phyloP scores from a whole-genome alignment of 2,113 vertebrate species.

The Rynchops niger region DNA sequence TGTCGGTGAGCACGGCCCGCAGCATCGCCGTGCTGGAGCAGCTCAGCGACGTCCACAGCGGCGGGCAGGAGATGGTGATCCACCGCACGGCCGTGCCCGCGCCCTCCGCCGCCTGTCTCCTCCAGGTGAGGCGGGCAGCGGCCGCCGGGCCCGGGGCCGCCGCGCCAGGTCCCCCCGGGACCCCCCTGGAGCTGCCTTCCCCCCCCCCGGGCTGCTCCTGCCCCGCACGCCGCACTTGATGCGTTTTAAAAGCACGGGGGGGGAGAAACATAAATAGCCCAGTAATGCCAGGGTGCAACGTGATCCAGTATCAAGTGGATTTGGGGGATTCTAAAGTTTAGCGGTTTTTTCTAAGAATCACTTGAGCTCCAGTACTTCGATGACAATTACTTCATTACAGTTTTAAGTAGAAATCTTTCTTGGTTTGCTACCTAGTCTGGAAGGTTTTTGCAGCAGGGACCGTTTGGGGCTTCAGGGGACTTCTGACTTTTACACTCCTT shows the following conservation, averaged over 20 bases:
- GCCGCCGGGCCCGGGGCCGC: neutral
- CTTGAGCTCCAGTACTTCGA: neutral
- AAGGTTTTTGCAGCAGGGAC: neutral
- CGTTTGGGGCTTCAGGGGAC: neutral
- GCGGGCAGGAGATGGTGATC: conserved; percentile 83
- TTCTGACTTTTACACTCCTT: accelerated
- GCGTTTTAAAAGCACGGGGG: accelerated
- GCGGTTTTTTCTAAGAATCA: neutral
- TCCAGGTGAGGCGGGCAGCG: conserved; percentile 76
- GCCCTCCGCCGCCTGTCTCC: conserved; percentile 64
- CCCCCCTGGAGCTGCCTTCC: neutral
- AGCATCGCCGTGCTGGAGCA: conserved; percentile 88
- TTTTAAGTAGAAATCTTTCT: neutral
- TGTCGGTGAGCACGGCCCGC: conserved; percentile 84
- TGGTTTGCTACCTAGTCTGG: neutral
- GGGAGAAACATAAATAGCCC: accelerated
- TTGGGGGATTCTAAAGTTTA: neutral
- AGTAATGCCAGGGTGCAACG: accelerated
- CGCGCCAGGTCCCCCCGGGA: neutral
- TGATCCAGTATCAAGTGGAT: accelerated
- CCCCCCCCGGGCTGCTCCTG: no score
- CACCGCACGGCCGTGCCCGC: conserved; percentile 88
- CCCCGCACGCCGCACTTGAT: no score
- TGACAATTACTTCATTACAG: accelerated
- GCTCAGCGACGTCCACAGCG: conserved; percentile 84